Base-by-base conservation (phyloP, 2,888 invertebrate species). In the Tholera decimalis region DNA sequence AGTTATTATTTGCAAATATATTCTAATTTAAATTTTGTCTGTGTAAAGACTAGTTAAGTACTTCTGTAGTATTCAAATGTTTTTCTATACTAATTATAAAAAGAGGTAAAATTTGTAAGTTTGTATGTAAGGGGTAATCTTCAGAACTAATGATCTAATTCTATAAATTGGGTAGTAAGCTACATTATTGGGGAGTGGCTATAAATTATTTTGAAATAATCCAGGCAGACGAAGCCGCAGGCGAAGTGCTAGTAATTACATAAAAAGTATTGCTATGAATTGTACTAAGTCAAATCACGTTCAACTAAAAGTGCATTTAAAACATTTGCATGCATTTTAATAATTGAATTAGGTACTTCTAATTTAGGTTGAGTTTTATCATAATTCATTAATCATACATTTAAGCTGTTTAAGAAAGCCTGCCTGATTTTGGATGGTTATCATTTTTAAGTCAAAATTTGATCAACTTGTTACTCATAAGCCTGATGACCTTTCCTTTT, bases 1-100 rank as follows among this genome's bases (percentile, higher is more conserved):
- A 46, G 37, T 51, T 69, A 69, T 58, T 82, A 83, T 83, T 80
- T 50, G 73, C 20, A 62, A 80, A 82, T 77, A 73, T 72, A 86
- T 77, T 67, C 63, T 59, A 75, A 67, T 63, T 72, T 59, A 49
- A 57, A 73, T 76, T 71, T 63, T 49, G 53, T 68, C 50, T 54
- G 53, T 71, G 83, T 83, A 83, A 77, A 64, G 37, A 66, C 44
- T 50, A 44, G 50, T 68, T 63, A 37, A 66, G 54, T 46, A 71
- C 55, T 67, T n/a, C n/a, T 47, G 9, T 74, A 47, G 30, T 59
- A 13, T 22, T 58, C 58, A 58, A 63, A 50, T 49, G 56, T 61
- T 68, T 49, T 59, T 74, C 61, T 62, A n/a, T 63, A 63, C 57
- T 56, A 0, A 66, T 57, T 65, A n/a, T n/a, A n/a, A n/a, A n/a